A percentile compares a stretch with the other conserved stretches of the same genome.
Conservation (phyloP, 2,888 invertebrate genomes). For the Drosophila picticornis region DNA sequence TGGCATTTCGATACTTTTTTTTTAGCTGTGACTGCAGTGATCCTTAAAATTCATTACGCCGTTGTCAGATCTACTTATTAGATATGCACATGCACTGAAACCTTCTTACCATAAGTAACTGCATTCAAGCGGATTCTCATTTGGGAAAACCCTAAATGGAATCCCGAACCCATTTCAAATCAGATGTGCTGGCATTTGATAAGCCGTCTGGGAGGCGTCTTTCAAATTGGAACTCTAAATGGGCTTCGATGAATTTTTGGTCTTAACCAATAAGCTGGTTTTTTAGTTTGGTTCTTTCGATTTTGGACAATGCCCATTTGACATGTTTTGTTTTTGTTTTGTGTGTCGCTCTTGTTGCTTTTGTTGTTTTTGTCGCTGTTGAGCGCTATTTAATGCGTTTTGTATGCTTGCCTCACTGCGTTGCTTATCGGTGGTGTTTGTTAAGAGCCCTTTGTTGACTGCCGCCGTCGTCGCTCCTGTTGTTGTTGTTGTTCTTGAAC, state of each 20-base stretch:
- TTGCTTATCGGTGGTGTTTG: conserved; percentile 27
- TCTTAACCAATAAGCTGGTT: conserved; percentile 25
- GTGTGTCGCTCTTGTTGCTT: not conserved
- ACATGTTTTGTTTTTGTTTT: conserved; percentile 6
- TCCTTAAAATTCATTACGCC: conserved; percentile 14
- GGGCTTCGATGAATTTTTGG: conserved; percentile 6
- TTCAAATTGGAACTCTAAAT: conserved; percentile 27
- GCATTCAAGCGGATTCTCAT: conserved; percentile 14
- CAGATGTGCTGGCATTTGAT: conserved; percentile 25
- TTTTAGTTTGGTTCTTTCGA: conserved; percentile 1
- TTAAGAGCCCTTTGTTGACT: conserved; percentile 30
- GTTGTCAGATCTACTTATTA: conserved; percentile 22
- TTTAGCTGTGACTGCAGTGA: not conserved
- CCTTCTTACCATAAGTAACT: conserved; percentile 9
- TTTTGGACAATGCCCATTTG: conserved; percentile 1
- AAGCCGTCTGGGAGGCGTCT: conserved; percentile 4
- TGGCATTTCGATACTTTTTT: not conserved
- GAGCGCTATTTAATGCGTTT: conserved; percentile 33
- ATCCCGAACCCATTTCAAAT: conserved; percentile 14
- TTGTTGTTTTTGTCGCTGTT: conserved; percentile 9
- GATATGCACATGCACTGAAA: conserved; percentile 20
- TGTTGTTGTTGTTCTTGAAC: conserved; percentile 9
- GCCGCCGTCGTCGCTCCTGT: conserved; percentile 19
- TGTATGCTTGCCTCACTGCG: conserved; percentile 15
- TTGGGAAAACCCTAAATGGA: conserved; percentile 18